These are phyloP conservation scores for Cinara cedri DNA, from an alignment of 2,888 invertebrate genomes.

Conservation along the genomic window DNA sequence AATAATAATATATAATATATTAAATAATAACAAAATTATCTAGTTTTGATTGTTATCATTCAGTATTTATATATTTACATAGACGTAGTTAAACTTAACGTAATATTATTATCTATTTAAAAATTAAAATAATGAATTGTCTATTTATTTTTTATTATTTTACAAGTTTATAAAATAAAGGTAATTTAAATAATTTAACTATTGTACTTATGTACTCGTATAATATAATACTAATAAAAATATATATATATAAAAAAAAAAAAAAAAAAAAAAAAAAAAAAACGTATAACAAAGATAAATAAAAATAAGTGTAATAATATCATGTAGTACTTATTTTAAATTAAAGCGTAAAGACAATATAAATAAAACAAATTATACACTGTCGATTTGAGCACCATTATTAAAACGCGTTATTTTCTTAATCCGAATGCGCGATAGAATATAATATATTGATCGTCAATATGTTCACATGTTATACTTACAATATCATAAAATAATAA, in stretches of 20 bases:
- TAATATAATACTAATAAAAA: constrained; percentile 8
- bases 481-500: background rate
- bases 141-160: constrained; percentile 19
- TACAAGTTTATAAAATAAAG: constrained; percentile 13
- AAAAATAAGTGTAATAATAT: background rate
- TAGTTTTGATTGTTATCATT: constrained; percentile 52
- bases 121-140: constrained; percentile 35
- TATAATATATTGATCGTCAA: background rate
- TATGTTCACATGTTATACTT: background rate
- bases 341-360: background rate
- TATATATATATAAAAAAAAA: too few species aligned
- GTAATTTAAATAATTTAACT: constrained; percentile 19
- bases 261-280: too few species aligned
- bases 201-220: background rate
- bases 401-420: constrained; percentile 13
- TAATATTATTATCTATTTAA: background rate
- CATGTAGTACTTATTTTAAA: background rate
- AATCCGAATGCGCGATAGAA: background rate
- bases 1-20: too few species aligned
- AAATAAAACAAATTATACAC: background rate
- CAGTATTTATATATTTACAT: constrained; percentile 38
- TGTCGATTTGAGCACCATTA: constrained; percentile 35
- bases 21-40: constrained; percentile 47
- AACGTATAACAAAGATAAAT: constrained; percentile 11
- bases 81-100: background rate